Percentiles rank a stretch among this genome's conserved stretches.
phyloP scores from a whole-genome alignment of 1,140 invertebrate species.

The Parasteatoda tepidariorum region DNA sequence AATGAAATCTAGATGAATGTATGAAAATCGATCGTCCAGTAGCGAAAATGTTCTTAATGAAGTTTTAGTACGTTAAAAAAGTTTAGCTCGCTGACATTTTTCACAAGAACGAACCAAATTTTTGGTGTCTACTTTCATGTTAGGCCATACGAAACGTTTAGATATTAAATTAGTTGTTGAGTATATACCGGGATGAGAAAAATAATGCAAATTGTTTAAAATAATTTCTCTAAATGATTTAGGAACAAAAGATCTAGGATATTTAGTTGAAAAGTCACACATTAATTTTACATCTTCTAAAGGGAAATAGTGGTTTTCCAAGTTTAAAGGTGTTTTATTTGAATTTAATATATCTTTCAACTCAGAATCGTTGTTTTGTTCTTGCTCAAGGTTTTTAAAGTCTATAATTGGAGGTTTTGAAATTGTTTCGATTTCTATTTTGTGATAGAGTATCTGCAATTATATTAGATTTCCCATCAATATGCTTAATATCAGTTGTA shows the following conservation, averaged over 20 bases:
- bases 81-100: not conserved
- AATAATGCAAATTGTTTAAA: not conserved
- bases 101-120: not conserved
- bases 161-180: not conserved
- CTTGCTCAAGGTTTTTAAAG: not conserved
- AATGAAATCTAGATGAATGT: slow-evolving; percentile 71
- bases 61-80: not conserved
- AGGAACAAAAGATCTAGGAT: no score
- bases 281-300: not conserved
- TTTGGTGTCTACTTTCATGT: not conserved
- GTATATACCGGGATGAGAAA: not conserved
- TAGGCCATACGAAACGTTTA: not conserved
- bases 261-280: not conserved
- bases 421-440: slow-evolving; percentile 3
- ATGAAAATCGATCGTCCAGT: not conserved
- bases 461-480: slow-evolving; percentile 66
- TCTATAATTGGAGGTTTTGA: not conserved
- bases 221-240: not conserved
- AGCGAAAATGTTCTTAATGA: not conserved
- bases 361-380: not conserved
- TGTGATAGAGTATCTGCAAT: slow-evolving; percentile 18
- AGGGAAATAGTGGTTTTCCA: not conserved
- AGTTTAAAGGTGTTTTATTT: not conserved
- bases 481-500: slow-evolving; percentile 63
- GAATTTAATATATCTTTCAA: not conserved